These are phyloP conservation scores for Hippocampus zosterae DNA, from an alignment of 2,113 vertebrate species.

Conservation along the genomic window DNA sequence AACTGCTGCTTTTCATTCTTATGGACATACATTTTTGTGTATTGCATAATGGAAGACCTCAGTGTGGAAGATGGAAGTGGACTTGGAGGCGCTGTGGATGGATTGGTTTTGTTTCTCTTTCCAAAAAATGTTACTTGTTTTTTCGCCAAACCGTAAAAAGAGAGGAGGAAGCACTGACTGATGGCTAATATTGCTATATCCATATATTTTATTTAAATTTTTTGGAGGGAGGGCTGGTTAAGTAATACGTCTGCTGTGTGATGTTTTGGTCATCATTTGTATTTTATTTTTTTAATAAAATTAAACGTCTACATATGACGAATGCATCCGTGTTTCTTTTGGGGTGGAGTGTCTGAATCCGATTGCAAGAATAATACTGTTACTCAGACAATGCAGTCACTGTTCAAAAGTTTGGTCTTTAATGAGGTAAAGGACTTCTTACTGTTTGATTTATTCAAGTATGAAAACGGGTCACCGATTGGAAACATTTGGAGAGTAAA, in stretches of 20 bases:
- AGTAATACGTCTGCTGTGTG: conserved; percentile 61
- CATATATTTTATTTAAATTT: background rate
- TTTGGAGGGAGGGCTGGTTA: conserved; percentile 16
- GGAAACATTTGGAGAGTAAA: background rate
- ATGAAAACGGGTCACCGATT: background rate
- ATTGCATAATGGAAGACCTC: conserved; percentile 47
- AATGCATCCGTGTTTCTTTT: background rate
- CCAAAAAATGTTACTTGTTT: conserved; percentile 26
- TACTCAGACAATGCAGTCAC: background rate
- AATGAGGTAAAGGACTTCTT: background rate
- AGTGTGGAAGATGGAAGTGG: conserved; percentile 32
- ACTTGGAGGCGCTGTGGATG: conserved; percentile 15
- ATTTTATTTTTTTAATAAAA: conserved; percentile 81
- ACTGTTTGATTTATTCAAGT: background rate
- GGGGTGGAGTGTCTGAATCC: background rate
- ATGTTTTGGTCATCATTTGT: conserved; percentile 73
- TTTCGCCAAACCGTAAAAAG: conserved; percentile 50
- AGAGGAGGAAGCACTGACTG: conserved; percentile 44
- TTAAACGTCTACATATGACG: conserved; percentile 56
- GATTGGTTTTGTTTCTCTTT: conserved; percentile 15
- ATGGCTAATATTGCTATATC: conserved; percentile 37
- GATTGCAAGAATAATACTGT: background rate
- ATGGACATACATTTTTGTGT: conserved; percentile 26
- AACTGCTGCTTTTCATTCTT: conserved; percentile 52
- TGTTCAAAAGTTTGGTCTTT: background rate